Evolutionary conservation across 2,888 invertebrate genomes (phyloP).

Genomic region (Emmelina monodactyla): DNA sequence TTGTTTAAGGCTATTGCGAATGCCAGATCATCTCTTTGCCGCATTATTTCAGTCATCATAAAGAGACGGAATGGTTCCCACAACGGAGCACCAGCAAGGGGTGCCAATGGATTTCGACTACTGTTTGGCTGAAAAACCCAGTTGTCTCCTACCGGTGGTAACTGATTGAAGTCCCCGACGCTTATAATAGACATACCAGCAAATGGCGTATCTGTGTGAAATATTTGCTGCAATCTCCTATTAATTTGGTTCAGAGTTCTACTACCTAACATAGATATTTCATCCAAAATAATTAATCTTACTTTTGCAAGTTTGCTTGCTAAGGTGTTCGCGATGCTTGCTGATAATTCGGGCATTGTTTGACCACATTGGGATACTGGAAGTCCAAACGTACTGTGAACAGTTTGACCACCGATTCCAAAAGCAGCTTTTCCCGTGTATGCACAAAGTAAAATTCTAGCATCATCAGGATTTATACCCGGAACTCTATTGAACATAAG

Average conservation of each 20-base stretch:
- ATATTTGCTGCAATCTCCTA: background rate
- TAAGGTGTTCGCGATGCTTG: conserved; percentile 4
- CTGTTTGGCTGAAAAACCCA: background rate
- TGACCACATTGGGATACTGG: conserved; percentile 5
- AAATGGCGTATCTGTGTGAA: background rate
- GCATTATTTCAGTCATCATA: background rate
- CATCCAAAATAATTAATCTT: background rate
- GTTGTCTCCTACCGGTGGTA: background rate
- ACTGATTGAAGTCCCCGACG: background rate
- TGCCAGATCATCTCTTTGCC: background rate
- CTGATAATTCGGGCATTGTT: conserved; percentile 5
- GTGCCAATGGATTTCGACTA: background rate
- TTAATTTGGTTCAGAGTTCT: background rate
- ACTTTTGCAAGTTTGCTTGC: background rate
- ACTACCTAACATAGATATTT: background rate
- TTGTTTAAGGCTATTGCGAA: background rate
- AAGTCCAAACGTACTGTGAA: conserved; percentile 4
- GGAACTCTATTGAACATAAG: conserved; percentile 14
- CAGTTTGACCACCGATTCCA: conserved; percentile 5
- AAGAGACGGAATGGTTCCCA: background rate
- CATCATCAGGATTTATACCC: conserved; percentile 14
- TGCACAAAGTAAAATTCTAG: conserved; percentile 5
- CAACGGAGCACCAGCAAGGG: background rate
- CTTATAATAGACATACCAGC: background rate
- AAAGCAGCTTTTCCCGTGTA: conserved; percentile 6